phyloP scores from a whole-genome alignment of 2,113 vertebrate species.

The Tetrax tetrax region DNA sequence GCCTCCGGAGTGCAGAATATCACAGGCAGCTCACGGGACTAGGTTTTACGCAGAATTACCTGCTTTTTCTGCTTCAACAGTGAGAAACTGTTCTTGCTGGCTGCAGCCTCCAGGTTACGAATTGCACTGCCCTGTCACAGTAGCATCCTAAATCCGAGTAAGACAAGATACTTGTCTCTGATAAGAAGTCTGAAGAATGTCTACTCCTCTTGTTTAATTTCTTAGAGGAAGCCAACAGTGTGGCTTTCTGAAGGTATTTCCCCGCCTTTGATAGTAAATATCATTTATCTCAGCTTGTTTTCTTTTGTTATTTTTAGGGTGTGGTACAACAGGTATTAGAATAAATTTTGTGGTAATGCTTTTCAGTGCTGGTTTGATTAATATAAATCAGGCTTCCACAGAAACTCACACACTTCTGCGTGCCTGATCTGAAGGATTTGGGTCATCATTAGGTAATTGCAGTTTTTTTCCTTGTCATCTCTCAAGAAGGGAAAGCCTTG shows the following conservation, averaged over 20 bases:
- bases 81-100: not conserved
- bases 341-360: not conserved
- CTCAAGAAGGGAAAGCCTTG: not conserved
- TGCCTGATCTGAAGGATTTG: not conserved
- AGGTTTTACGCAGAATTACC: not conserved
- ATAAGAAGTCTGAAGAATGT: not conserved
- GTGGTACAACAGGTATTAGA: not conserved
- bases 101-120: not conserved
- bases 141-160: not conserved
- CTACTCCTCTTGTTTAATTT: not conserved
- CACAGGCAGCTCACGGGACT: not conserved
- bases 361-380: not conserved
- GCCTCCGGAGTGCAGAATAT: not conserved
- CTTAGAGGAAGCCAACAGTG: not conserved
- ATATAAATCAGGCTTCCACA: not conserved
- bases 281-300: conserved; percentile 13
- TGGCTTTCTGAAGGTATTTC: conserved; percentile 7
- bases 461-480: not conserved
- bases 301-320: conserved; percentile 1
- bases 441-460: not conserved
- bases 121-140: not conserved
- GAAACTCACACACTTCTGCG: not conserved
- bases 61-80: not conserved
- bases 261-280: not conserved
- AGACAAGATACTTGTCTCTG: not conserved